Evolutionary conservation across 2,113 vertebrate genomes (phyloP), one percentile per base, ranked within the genome.

Genomic region (Cinclus cinclus): DNA sequence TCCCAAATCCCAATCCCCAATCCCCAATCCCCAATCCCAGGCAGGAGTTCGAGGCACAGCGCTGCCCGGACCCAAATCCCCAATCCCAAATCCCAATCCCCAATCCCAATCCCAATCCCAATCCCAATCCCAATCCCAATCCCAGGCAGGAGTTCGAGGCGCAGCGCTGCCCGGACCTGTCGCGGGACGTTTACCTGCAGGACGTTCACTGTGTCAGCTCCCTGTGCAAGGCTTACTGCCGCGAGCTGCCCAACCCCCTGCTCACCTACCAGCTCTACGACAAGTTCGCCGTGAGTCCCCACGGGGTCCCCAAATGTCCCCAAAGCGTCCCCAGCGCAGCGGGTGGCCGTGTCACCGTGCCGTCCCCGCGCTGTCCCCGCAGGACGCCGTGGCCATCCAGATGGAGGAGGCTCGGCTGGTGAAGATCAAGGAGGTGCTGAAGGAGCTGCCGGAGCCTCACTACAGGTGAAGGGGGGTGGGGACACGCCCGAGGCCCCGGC

Each of bases 121-220:
- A 9, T 6, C 50, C 69, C 69, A 10, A 28, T 28, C 27, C 27
- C 50, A 16, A 9, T 18, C 50, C 69, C 69, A 11, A 21, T 1
- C 8, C 6, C 97, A 99, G 99, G 97, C 96, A 97, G 52, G 99
- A 99, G 97, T 99, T 99, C 75, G 99, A 99, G 76, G 85, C 78
- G 0, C 99, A 99, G 13, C 97, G 97, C 23, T 76, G 35, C 74
- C 98, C 99, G 1, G 99, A 99, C 31, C 97, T 99, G 59, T 81
- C 96, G 94, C 73, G 98, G 85, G 99, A 99, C 2, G 15, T 98
- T 9, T 99, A 99, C 91, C 98, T 99, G 55, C 99, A 99, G 98
- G 99, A 99, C 97, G 99, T 99, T 77, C 99, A 99, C 97, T 99
- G 99, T 2, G 98, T 99, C 97, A 99, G 99, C 91, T 99, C 99